Evolutionary conservation across 2,888 invertebrate genomes (phyloP), one percentile per base, ranked within the genome.

Genomic region (Andrena dorsata): DNA sequence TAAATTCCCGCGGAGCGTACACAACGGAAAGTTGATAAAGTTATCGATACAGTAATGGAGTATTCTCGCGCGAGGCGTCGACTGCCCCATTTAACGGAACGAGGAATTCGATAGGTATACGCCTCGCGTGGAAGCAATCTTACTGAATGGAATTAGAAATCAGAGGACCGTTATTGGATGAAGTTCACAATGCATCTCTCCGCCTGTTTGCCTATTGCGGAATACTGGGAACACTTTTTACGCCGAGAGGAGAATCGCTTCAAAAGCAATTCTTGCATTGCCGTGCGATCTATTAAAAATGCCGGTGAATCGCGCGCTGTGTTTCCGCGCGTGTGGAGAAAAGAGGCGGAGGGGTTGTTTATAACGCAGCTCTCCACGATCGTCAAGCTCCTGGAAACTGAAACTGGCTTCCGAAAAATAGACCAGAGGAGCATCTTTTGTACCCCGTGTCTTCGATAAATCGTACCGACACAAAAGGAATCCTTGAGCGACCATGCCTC

Each of bases 401-500:
- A 41, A 41, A 41, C 41, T 41, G 41, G 41, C 41, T 41, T 4
- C 41, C 1, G 16, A 16, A 13, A 28, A 65, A 65, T 28, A 65
- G 58, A 49, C n/a, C 64, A 13, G 13, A 28, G 23, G 20, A 35
- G 30, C 30, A 66, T 61, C 32, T 64, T 26, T 68, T 68, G 63
- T 32, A 47, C 30, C 10, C 30, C 28, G 49, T n/a, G 61, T 66
- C 16, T 60, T 32, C 58, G 61, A 77, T 77, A 76, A 80, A 72
- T 77, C 49, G 77, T 16, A 16, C 56, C 10, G 3, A 8, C 23
- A 16, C 63, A 51, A 72, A 72, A 72, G 66, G 61, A 64, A 47
- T 35, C n/a, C 68, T 47, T 20, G 47, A 28, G 56, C 63, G 20
- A 10, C 47, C 64, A 20, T 66, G 35, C 23, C 71, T 51, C 47